Evolutionary conservation across 1,140 invertebrate genomes (phyloP).

Genomic region (Acyrthosiphon pisum): DNA sequence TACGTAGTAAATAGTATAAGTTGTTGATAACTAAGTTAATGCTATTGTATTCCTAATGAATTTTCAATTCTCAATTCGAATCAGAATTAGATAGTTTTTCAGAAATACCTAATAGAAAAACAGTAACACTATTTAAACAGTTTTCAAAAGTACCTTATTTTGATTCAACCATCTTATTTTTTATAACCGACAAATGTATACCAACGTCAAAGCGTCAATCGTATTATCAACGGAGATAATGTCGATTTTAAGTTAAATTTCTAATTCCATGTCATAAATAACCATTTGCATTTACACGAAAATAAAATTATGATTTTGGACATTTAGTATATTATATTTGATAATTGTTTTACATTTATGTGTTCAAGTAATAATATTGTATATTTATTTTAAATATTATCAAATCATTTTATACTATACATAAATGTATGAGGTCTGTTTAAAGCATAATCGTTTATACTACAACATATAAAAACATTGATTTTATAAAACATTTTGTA

Average conservation of each 20-base stretch:
- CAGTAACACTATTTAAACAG: background rate
- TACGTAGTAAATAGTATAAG: background rate
- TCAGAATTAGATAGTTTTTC: background rate
- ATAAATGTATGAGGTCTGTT: background rate
- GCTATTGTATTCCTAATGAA: background rate
- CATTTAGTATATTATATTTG: background rate
- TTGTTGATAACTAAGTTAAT: background rate
- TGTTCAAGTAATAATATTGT: background rate
- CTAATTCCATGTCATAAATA: background rate
- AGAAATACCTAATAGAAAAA: background rate
- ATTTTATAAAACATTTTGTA: slow-evolving; percentile 12
- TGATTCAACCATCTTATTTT: background rate
- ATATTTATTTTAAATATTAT: slow-evolving; percentile 1
- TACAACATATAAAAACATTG: background rate
- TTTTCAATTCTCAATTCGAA: background rate
- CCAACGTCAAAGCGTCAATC: background rate
- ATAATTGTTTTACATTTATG: slow-evolving; percentile 4
- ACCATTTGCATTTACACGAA: background rate
- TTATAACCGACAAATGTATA: background rate
- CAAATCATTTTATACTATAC: background rate
- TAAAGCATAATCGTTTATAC: background rate
- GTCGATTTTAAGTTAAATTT: background rate
- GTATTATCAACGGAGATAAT: background rate
- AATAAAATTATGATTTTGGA: background rate
- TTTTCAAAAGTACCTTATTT: background rate